Conservation (phyloP, 2,797 vertebrate species). For the Urocyon cinereoargenteus region DNA sequence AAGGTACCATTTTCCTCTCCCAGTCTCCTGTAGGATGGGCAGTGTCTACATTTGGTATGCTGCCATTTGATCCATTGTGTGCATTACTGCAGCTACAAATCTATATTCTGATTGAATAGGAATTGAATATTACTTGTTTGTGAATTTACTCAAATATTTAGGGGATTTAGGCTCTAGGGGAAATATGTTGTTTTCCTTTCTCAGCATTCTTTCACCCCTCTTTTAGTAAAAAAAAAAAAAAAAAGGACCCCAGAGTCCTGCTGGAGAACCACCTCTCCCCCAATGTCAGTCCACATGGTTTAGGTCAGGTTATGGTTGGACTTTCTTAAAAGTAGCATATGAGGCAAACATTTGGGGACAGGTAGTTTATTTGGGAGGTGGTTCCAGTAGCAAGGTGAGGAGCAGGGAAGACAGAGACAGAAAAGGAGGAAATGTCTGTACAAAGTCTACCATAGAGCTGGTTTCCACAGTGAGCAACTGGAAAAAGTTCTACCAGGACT, state of each 20-base stretch:
- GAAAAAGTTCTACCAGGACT: neutral
- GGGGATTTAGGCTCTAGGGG: neutral
- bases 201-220: neutral
- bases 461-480: neutral
- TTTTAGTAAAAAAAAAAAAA: neutral
- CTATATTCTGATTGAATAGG: neutral
- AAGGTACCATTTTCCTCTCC: neutral
- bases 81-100: neutral
- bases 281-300: neutral
- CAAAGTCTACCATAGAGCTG: neutral
- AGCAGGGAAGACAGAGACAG: neutral
- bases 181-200: neutral
- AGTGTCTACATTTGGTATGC: neutral
- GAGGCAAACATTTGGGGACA: neutral
- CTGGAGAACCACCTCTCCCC: neutral
- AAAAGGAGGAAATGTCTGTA: neutral
- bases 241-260: neutral
- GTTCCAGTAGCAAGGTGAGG: neutral
- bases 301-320: neutral
- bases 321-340: neutral
- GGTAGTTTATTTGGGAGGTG: neutral
- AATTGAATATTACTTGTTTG: neutral
- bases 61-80: neutral
- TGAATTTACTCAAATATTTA: neutral
- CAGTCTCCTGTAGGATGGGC: neutral